Conservation (phyloP, 1,140 invertebrate species). For the Potamilus streckersoni region DNA sequence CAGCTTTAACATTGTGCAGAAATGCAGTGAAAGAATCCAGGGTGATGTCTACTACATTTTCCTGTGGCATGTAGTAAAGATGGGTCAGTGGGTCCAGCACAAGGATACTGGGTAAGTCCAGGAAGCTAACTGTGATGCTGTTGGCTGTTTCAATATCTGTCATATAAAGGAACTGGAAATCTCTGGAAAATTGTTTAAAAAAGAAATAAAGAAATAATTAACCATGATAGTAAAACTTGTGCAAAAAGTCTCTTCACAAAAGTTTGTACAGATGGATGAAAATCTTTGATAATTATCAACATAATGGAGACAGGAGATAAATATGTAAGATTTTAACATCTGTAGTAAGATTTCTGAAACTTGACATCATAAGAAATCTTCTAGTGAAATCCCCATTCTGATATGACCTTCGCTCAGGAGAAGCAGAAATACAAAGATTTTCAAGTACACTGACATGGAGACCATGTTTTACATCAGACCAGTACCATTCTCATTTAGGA, state of each 20-base stretch:
- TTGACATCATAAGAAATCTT: background rate
- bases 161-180: constrained; percentile 66
- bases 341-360: background rate
- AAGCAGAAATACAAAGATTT: too few species aligned
- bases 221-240: too few species aligned
- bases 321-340: background rate
- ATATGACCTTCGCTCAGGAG: too few species aligned
- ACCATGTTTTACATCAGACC: too few species aligned
- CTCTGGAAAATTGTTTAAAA: constrained; percentile 30
- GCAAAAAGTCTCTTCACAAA: background rate
- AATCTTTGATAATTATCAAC: background rate
- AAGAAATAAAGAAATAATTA: too few species aligned
- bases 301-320: background rate
- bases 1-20: constrained; percentile 44
- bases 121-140: constrained; percentile 60
- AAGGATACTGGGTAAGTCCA: constrained; percentile 48
- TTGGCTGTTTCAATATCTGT: constrained; percentile 57
- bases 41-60: constrained; percentile 44
- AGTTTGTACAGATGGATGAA: background rate
- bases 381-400: background rate
- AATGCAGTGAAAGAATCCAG: constrained; percentile 40
- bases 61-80: constrained; percentile 50
- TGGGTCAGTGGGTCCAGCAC: constrained; percentile 57
- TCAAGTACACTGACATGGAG: too few species aligned
- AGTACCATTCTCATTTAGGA: too few species aligned